Conservation (phyloP, 2,888 invertebrate genomes). For the Aquatica leii region DNA sequence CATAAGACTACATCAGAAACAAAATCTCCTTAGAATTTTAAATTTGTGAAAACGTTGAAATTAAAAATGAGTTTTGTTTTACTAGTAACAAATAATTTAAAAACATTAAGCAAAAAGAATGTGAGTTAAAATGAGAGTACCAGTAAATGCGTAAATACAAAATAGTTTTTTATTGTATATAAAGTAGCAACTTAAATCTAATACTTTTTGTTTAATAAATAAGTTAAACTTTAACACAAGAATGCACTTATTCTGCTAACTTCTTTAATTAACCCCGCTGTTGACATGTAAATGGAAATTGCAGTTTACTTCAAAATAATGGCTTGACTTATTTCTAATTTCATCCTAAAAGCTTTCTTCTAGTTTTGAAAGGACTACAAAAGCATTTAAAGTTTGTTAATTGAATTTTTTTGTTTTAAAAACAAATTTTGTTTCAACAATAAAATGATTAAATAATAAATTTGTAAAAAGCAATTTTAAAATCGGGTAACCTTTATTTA, state of each 20-base stretch:
- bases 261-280: conserved; percentile 38
- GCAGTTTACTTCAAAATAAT: conserved; percentile 38
- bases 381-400: conserved; percentile 33
- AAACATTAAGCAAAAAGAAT: too few relatives aligned
- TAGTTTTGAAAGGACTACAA: conserved; percentile 28
- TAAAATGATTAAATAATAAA: background rate
- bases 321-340: conserved; percentile 31
- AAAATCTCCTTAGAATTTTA: too few relatives aligned
- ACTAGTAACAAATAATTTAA: too few relatives aligned
- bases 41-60: too few relatives aligned
- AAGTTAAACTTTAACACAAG: conserved; percentile 36
- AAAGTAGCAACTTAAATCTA: conserved; percentile 35
- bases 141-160: too few relatives aligned
- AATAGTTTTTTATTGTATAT: conserved; percentile 30
- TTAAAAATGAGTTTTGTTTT: too few relatives aligned
- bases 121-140: too few relatives aligned
- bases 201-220: conserved; percentile 34
- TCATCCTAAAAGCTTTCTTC: conserved; percentile 30
- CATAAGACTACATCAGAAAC: too few relatives aligned
- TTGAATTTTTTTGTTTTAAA: conserved; percentile 17
- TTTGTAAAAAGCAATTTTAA: conserved; percentile 1
- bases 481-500: too few relatives aligned
- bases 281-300: conserved; percentile 40
- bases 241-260: conserved; percentile 39
- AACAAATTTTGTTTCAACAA: conserved; percentile 5